These are phyloP conservation scores for Natator depressus DNA, from an alignment of 2,113 vertebrate genomes.

Conservation along the genomic window DNA sequence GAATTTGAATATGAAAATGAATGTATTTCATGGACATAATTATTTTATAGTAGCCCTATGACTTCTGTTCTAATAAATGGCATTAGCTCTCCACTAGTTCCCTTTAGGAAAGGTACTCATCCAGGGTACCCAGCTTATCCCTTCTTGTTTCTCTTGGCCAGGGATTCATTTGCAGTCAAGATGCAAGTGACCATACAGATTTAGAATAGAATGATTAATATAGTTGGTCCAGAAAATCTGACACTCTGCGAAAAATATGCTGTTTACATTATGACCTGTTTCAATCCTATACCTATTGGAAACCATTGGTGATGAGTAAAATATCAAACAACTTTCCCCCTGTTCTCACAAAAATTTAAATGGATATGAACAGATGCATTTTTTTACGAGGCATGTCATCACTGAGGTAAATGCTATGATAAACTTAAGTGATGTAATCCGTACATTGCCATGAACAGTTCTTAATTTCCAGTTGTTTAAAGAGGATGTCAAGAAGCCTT, in stretches of 20 bases:
- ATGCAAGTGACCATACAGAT: not conserved
- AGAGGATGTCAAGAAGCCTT: not conserved
- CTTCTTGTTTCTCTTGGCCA: not conserved
- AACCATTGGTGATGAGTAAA: not conserved
- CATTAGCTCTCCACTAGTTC: fast-evolving
- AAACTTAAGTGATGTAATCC: not conserved
- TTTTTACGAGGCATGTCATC: not conserved
- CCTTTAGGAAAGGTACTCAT: not conserved
- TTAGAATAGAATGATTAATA: not conserved
- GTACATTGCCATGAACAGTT: not conserved
- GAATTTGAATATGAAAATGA: not conserved
- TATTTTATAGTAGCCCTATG: not conserved
- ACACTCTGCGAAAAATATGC: not conserved
- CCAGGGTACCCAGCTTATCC: not conserved
- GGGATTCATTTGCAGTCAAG: not conserved
- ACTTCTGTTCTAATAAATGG: not conserved
- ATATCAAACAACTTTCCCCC: not conserved
- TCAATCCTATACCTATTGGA: not conserved
- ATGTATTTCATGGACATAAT: not conserved
- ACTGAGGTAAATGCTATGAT: not conserved
- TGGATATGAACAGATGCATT: not conserved
- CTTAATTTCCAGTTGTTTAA: not conserved
- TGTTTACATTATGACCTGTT: not conserved
- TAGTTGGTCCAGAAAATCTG: not conserved
- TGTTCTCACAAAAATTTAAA: not conserved